Conservation (phyloP, 2,113 vertebrate genomes). For the Tupaia tana region DNA sequence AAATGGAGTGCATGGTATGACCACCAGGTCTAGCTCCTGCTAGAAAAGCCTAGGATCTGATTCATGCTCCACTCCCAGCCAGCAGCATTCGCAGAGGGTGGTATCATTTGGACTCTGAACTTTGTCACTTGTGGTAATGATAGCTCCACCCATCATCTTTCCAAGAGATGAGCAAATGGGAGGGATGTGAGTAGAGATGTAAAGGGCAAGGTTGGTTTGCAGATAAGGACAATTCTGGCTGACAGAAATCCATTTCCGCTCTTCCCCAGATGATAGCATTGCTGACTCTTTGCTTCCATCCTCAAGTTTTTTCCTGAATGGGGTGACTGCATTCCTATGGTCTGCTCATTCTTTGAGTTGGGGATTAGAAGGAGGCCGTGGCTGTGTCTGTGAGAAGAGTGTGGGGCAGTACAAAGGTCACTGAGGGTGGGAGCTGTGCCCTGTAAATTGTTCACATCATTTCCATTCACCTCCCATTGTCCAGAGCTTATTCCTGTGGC, state of each 20-base stretch:
- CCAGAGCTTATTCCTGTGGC: background rate
- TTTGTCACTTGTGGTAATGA: background rate
- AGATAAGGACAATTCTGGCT: background rate
- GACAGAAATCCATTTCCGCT: background rate
- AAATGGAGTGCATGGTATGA: background rate
- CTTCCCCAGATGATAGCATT: too few species aligned
- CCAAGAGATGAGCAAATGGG: background rate
- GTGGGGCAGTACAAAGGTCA: background rate
- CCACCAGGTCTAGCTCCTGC: background rate
- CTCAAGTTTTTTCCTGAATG: background rate
- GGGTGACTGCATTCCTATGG: background rate
- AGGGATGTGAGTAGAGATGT: background rate
- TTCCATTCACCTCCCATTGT: background rate
- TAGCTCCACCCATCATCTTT: background rate
- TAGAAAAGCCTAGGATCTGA: background rate
- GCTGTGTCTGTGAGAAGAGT: background rate
- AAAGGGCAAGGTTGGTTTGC: background rate
- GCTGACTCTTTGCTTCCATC: background rate
- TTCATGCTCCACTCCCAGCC: background rate
- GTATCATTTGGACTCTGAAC: background rate
- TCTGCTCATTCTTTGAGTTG: background rate
- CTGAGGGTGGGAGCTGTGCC: background rate
- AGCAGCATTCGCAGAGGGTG: background rate
- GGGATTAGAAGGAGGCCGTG: too few species aligned
- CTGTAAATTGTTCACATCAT: background rate